These are phyloP conservation scores for Acanthosoma haemorrhoidale DNA, from an alignment of 2,888 invertebrate species.

Conservation along the genomic window DNA sequence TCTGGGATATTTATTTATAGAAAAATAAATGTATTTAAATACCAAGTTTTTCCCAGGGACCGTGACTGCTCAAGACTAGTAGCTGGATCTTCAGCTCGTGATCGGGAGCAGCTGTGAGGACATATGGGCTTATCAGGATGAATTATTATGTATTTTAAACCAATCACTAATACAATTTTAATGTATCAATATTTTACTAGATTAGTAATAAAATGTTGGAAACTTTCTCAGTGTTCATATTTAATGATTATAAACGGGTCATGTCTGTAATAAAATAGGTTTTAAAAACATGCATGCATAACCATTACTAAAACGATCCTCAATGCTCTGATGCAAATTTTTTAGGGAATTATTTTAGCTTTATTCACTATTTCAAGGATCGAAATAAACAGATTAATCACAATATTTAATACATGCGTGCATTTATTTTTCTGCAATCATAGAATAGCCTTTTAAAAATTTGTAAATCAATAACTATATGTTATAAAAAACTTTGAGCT, in stretches of 20 bases:
- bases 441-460: too few relatives aligned
- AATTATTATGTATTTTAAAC: background rate
- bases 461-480: too few relatives aligned
- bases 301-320: background rate
- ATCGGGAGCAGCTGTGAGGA: conserved; percentile 21
- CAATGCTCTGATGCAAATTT: background rate
- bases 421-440: too few relatives aligned
- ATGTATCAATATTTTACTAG: background rate
- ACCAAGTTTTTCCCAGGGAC: conserved; percentile 17
- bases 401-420: too few relatives aligned
- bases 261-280: background rate
- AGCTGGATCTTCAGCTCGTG: conserved; percentile 20
- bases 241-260: background rate
- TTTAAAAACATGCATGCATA: background rate
- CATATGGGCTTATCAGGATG: conserved; percentile 4
- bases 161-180: background rate
- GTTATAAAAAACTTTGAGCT: too few relatives aligned
- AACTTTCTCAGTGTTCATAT: background rate
- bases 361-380: too few relatives aligned
- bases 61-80: conserved; percentile 17
- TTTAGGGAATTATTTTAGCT: too few relatives aligned
- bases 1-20: too few relatives aligned
- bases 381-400: too few relatives aligned
- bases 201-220: background rate
- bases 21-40: background rate